Evolutionary conservation across 2,888 invertebrate genomes (phyloP), one percentile per base, ranked within the genome.

Genomic region (Hypomecis atomaria): DNA sequence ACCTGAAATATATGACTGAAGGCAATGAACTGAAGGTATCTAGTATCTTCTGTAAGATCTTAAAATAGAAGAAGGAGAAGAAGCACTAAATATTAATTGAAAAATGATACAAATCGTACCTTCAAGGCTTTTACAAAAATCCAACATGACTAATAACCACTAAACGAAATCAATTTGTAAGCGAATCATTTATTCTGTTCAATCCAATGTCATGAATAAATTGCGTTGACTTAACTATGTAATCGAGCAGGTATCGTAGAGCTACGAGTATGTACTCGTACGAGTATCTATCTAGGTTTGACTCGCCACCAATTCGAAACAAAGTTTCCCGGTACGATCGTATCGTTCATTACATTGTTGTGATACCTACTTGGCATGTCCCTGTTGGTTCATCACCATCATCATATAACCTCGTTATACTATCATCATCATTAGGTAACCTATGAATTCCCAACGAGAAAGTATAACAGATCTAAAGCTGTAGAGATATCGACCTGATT

Each of bases 121-220:
- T 36, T 23, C 3, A 2, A 23, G 23, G 23, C 23, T 23, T 8
- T 23, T 42, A 52, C n/a, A 33, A 10, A 52, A 11, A 36, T 11
- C 37, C 13, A 37, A 37, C 11, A 50, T 50, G 23, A 37, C 36
- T 62, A 59, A 49, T 48, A 38, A 42, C 52, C 36, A 42, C 52
- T 42, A 57, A 43, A 53, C 53, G 53, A 61, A 65, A 57, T 60
- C 65, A 65, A 65, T 65, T 61, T 60, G 60, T 67, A 58, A 23
- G 37, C 6, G 54, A 44, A 34, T 68, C 60, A 70, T 54, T 59
- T 67, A 60, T 55, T 62, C 44, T 65, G 40, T 61, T 7, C 57
- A 57, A 65, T 61, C 37, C 57, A 47, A 47, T 13, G 37, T 47
- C 65, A 48, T 65, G 65, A 65, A 65, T 65, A 60, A 65, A 60